These are phyloP conservation scores for Planococcus citri DNA, from an alignment of 1,140 invertebrate genomes.

Conservation along the genomic window DNA sequence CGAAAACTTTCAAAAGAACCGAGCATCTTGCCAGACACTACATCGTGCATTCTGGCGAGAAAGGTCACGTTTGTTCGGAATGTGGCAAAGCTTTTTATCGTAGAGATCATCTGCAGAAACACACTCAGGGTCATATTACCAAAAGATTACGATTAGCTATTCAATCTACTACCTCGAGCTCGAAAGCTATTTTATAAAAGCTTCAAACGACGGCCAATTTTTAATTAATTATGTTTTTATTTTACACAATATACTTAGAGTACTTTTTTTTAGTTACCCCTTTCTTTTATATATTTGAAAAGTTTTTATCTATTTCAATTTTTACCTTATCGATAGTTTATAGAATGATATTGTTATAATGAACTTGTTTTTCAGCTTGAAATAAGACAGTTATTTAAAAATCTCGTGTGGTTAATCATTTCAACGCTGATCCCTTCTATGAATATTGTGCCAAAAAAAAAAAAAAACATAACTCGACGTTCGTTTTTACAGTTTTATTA, in stretches of 20 bases:
- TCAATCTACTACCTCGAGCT: neutral
- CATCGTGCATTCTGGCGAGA: constrained; percentile 74
- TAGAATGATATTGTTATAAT: no score
- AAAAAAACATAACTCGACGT: no score
- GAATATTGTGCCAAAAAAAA: no score
- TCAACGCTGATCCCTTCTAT: no score
- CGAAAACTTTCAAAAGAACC: constrained; percentile 73
- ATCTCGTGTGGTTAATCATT: no score
- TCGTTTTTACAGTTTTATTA: no score
- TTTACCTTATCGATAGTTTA: no score
- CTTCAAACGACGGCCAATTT: no score
- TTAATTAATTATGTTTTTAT: neutral
- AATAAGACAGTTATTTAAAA: no score
- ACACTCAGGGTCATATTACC: constrained; percentile 29
- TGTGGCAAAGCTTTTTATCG: constrained; percentile 67
- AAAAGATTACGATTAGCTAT: constrained; percentile 26
- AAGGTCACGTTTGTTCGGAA: constrained; percentile 68
- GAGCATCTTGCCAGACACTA: constrained; percentile 72
- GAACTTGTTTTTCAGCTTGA: no score
- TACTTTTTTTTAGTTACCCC: neutral
- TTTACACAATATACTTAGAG: neutral
- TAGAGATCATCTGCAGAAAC: constrained; percentile 56
- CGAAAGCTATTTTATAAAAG: neutral
- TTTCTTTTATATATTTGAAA: no score
- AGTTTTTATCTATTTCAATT: no score